Evolutionary conservation across 2,888 invertebrate species (phyloP), one percentile per base, ranked within the genome.

Genomic region (Rosalia funebris): DNA sequence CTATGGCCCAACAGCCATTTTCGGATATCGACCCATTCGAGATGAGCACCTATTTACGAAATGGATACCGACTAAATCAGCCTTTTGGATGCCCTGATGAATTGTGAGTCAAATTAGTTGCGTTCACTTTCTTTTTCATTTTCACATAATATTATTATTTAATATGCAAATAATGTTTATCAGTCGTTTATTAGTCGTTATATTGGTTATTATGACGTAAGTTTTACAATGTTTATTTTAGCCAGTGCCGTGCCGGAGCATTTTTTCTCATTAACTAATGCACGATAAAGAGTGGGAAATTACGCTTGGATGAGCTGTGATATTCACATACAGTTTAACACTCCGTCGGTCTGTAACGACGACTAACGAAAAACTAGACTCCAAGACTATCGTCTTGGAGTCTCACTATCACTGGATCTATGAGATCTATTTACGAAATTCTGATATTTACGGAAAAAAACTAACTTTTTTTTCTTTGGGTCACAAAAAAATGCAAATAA

Each of bases 31-130:
- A 96, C 81, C 93, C 96, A 9, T 93, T 93, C 72, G 96, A 98
- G 79, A 93, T 97, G 83, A 90, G 90, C 63, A 90, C 90, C 16
- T 93, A 93, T 80, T 86, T 98, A 20, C 88, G 90, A 66, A 93
- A 93, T 74, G 97, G 96, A 14, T 95, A 94, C 80, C 84, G 98
- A 74, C 87, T 96, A 62, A 88, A 91, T 0, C 96, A 96, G 78
- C 97, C 98, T 1, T 87, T 91, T 73, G 95, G 94, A 81, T 98
- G 97, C 81, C 97, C 98, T 3, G 97, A 97, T 83, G 95, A 97
- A 84, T 83, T 98, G 91, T 95, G 83, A 91, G 93, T 89, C 12
- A 31, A 45, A 10, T 9, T 9, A 10, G 5, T 20, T 2, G 45
- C 15, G 45, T 45, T 57, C 55, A 62, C 65, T 65, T 65, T 65